A percentile compares a stretch with the other conserved stretches of the same genome.
Conservation (phyloP, 2,797 vertebrate genomes). For the Cirrhinus molitorella region DNA sequence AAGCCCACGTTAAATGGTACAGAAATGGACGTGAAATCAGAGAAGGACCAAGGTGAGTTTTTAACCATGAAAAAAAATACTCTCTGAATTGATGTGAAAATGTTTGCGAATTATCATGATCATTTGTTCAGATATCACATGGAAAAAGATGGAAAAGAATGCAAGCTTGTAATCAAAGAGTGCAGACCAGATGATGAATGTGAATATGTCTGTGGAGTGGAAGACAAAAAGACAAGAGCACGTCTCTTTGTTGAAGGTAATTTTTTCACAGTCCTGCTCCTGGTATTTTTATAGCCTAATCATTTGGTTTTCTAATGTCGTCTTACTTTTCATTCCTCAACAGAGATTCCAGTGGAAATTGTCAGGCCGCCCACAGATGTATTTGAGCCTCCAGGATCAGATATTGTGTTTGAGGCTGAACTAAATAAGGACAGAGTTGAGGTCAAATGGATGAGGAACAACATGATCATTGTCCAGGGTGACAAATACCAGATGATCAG, state of each 20-base stretch:
- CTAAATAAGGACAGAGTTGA: slow-evolving; percentile 98
- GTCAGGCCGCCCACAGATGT: slow-evolving; percentile 91
- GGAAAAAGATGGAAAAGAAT: slow-evolving; percentile 91
- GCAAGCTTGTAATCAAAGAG: slow-evolving; percentile 89
- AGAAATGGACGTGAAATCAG: slow-evolving; percentile 93
- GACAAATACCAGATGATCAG: slow-evolving; percentile 99
- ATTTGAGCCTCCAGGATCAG: slow-evolving; percentile 90
- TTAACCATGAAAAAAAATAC: not conserved
- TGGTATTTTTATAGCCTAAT: not conserved
- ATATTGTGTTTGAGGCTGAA: slow-evolving; percentile 92
- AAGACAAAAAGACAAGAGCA: slow-evolving; percentile 92
- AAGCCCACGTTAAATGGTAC: slow-evolving; percentile 94
- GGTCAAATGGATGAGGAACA: slow-evolving; percentile 97
- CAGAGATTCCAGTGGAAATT: slow-evolving; percentile 98
- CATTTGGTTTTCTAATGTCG: not conserved
- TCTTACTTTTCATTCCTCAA: slow-evolving; percentile 17
- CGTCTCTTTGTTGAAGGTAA: slow-evolving; percentile 97
- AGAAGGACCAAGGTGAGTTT: slow-evolving; percentile 91
- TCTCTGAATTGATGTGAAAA: not conserved
- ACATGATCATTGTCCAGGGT: slow-evolving; percentile 97
- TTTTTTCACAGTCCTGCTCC: not conserved
- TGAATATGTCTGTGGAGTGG: slow-evolving; percentile 96
- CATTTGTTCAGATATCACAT: slow-evolving; percentile 85
- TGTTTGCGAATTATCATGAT: not conserved
- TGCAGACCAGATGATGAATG: slow-evolving; percentile 97